phyloP scores from a whole-genome alignment of 1,140 invertebrate species.

The Pectinophora gossypiella region DNA sequence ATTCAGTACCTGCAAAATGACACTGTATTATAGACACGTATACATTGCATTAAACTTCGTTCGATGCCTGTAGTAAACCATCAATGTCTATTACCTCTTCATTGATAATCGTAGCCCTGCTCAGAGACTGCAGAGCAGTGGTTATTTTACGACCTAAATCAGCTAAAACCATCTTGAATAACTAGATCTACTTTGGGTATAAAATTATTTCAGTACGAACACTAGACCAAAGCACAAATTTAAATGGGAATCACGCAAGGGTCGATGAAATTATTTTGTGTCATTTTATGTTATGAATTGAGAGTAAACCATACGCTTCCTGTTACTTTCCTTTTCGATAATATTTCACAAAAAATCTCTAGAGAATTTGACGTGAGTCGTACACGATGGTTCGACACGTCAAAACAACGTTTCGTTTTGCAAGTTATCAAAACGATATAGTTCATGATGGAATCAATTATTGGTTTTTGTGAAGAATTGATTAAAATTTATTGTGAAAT shows the following conservation, averaged over 20 bases:
- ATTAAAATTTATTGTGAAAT: too few relatives aligned
- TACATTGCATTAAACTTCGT: too few relatives aligned
- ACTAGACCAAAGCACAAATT: background rate
- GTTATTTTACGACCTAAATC: conserved; percentile 99
- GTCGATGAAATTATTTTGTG: conserved; percentile 7
- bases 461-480: too few relatives aligned
- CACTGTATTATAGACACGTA: too few relatives aligned
- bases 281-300: conserved; percentile 12
- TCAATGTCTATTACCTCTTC: conserved; percentile 98
- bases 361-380: conserved; percentile 24
- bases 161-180: conserved; percentile 95
- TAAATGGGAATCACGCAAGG: background rate
- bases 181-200: conserved; percentile 6
- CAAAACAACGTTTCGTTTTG: conserved; percentile 12
- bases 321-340: background rate
- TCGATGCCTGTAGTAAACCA: too few relatives aligned
- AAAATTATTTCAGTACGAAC: conserved; percentile 10
- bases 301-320: background rate
- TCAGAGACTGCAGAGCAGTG: conserved; percentile 96
- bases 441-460: too few relatives aligned
- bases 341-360: background rate
- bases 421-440: background rate
- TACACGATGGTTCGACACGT: conserved; percentile 35
- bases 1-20: conserved; percentile 89
- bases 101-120: conserved; percentile 99